Percentiles rank a stretch among this genome's conserved stretches.
phyloP scores from a whole-genome alignment of 1,140 invertebrate species.

The Oscheius sp. region DNA sequence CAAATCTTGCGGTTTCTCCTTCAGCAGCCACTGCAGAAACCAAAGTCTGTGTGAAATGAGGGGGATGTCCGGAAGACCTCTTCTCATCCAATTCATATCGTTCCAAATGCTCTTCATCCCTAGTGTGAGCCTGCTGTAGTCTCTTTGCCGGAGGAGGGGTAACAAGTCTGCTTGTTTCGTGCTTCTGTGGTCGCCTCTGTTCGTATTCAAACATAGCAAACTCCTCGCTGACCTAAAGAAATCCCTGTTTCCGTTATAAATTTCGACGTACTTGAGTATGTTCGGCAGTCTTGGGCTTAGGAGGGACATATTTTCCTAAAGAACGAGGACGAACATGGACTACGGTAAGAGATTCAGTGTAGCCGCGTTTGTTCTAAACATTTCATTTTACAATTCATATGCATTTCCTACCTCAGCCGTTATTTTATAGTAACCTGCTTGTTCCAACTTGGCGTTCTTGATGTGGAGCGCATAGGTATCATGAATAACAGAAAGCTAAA shows the following conservation, averaged over 20 bases:
- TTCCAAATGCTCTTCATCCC: slow-evolving; percentile 36
- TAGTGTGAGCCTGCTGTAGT: slow-evolving; percentile 16
- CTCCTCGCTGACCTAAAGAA: slow-evolving; percentile 34
- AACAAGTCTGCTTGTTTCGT: slow-evolving; percentile 25
- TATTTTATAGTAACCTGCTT: slow-evolving; percentile 58
- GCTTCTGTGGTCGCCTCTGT: slow-evolving; percentile 31
- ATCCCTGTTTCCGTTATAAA: slow-evolving; percentile 14
- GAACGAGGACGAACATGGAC: slow-evolving; percentile 55
- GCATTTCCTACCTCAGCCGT: slow-evolving; percentile 52
- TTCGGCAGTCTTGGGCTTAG: neutral
- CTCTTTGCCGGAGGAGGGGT: slow-evolving; percentile 51
- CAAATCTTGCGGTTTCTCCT: slow-evolving; percentile 53
- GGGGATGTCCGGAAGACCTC: slow-evolving; percentile 44
- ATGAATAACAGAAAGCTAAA: slow-evolving; percentile 62
- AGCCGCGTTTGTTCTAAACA: slow-evolving; percentile 64
- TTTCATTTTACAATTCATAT: neutral
- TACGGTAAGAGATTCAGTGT: slow-evolving; percentile 62
- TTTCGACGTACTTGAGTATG: slow-evolving; percentile 17
- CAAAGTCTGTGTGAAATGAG: slow-evolving; percentile 57
- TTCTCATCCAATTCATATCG: slow-evolving; percentile 32
- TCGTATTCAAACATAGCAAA: slow-evolving; percentile 42
- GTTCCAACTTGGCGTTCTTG: slow-evolving; percentile 50
- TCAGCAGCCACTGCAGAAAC: slow-evolving; percentile 51
- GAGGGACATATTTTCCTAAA: slow-evolving; percentile 19
- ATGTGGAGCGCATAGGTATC: slow-evolving; percentile 61